Conservation (phyloP, 1,140 invertebrate genomes). For the Reticulitermes speratus region DNA sequence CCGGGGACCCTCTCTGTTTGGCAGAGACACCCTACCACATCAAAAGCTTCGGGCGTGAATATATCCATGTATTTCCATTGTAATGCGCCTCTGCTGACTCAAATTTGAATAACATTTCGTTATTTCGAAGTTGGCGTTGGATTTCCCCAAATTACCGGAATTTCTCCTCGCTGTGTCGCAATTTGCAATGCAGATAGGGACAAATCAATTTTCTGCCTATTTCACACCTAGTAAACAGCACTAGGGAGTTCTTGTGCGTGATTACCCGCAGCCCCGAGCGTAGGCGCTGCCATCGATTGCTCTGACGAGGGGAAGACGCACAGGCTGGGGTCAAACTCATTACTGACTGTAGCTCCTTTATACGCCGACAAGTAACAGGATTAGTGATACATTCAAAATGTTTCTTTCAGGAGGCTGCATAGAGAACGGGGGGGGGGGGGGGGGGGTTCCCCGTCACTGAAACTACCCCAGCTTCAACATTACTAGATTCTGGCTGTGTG, state of each 20-base stretch:
- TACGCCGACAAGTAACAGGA: no score
- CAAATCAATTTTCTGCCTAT: conserved; percentile 38
- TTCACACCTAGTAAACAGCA: conserved; percentile 37
- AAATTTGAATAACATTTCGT: conserved; percentile 1
- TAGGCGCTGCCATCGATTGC: conserved; percentile 10
- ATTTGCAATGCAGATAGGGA: conserved; percentile 38
- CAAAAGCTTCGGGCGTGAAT: neutral
- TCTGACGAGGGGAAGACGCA: neutral
- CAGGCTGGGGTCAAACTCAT: neutral
- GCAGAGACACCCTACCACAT: no score
- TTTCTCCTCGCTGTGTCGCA: conserved; percentile 20
- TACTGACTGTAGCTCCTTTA: no score
- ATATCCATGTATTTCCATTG: conserved; percentile 17
- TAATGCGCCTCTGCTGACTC: neutral
- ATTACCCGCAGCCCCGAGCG: neutral
- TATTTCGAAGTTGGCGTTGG: neutral
- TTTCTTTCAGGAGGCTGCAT: no score
- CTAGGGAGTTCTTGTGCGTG: neutral
- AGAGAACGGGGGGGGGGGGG: no score
- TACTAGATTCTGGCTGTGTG: no score
- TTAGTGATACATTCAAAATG: no score
- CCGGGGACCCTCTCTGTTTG: no score
- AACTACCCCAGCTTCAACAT: no score
- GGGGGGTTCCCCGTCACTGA: no score
- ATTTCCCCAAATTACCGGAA: conserved; percentile 29